Evolutionary conservation across 1,140 invertebrate species (phyloP), one percentile per base, ranked within the genome.

Genomic region (Hirudo medicinalis): DNA sequence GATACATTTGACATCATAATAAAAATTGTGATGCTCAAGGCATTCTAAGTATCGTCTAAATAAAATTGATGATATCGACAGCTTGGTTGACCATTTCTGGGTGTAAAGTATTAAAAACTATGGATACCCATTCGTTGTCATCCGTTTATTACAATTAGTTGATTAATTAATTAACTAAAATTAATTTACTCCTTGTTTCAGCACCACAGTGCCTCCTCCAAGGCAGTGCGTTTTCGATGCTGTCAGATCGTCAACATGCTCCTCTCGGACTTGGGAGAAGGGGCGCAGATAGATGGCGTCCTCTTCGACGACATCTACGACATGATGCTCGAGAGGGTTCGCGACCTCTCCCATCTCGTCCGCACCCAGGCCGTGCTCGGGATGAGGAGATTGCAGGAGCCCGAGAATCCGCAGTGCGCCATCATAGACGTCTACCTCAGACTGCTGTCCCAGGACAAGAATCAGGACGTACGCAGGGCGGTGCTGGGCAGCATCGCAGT

Each of bases 341-440:
- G 85, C 81, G 90, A 91, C 77, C 87, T 85, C 40, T 85, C 87
- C n/a, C 84, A 88, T 6, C 85, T 86, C 73, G 89, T 92, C 0
- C 82, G 91, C 55, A 86, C 87, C 54, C 87, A 91, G 77, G 90
- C 91, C 20, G 87, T 91, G 0, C 77, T 87, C 40, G 90, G 90
- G n/a, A 81, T 93, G 22, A 85, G 88, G 27, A 83, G 90, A 54
- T 82, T 93, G 5, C 91, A 93, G 80, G 88, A 90, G 76, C 91
- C 91, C 0, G 82, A 83, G 32, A 86, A 90, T 76, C 85, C 86
- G 20, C 83, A 87, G 68, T 92, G 91, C 82, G 86, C 86, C 19
- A 87, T 93, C 0, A 88, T 91, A 6, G 85, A 87, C 78, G 82
- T 89, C 0, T 92, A 89, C 77, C 79, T 88, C n/a, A 90, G 87